These are phyloP conservation scores for Gouania willdenowi DNA, from an alignment of 2,797 vertebrate species.

Conservation along the genomic window DNA sequence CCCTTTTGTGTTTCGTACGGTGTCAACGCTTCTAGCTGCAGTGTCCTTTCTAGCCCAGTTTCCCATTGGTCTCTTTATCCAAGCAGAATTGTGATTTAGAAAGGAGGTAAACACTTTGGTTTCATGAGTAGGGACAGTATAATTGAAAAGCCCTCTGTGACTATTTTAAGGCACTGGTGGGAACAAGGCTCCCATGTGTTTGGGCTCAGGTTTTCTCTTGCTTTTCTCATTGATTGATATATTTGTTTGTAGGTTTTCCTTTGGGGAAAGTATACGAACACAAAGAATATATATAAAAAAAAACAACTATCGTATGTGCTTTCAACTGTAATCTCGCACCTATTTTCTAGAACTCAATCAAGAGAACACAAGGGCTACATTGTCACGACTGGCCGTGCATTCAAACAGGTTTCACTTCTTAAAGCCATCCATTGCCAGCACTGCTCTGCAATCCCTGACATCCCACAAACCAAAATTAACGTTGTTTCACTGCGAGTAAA, in stretches of 20 bases:
- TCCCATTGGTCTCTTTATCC: slow-evolving; percentile 60
- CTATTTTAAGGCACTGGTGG: slow-evolving; percentile 75
- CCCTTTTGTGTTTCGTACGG: slow-evolving; percentile 49
- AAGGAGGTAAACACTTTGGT: slow-evolving; percentile 74
- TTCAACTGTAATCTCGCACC: slow-evolving; percentile 3
- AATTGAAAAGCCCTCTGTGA: slow-evolving; percentile 74
- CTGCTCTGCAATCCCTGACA: slow-evolving; percentile 51
- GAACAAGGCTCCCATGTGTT: slow-evolving; percentile 65
- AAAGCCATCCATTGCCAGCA: slow-evolving; percentile 63
- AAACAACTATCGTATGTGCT: slow-evolving; percentile 27
- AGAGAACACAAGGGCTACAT: slow-evolving; percentile 5
- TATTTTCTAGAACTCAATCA: slow-evolving; percentile 11
- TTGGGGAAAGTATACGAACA: slow-evolving; percentile 12
- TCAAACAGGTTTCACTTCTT: slow-evolving; percentile 52
- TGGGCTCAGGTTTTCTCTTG: slow-evolving; percentile 39
- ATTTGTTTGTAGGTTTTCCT: slow-evolving; percentile 26
- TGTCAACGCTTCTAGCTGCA: slow-evolving; percentile 12
- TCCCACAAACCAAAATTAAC: slow-evolving; percentile 74
- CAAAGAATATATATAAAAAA: slow-evolving; percentile 4
- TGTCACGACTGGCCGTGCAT: slow-evolving; percentile 20
- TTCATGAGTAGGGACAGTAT: slow-evolving; percentile 74
- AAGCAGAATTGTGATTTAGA: slow-evolving; percentile 70
- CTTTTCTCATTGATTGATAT: slow-evolving; percentile 35
- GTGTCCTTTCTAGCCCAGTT: slow-evolving; percentile 30
- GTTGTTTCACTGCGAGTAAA: slow-evolving; percentile 63